Base-by-base conservation (phyloP, 2,113 vertebrate species). In the Syngnathoides biaculeatus region DNA sequence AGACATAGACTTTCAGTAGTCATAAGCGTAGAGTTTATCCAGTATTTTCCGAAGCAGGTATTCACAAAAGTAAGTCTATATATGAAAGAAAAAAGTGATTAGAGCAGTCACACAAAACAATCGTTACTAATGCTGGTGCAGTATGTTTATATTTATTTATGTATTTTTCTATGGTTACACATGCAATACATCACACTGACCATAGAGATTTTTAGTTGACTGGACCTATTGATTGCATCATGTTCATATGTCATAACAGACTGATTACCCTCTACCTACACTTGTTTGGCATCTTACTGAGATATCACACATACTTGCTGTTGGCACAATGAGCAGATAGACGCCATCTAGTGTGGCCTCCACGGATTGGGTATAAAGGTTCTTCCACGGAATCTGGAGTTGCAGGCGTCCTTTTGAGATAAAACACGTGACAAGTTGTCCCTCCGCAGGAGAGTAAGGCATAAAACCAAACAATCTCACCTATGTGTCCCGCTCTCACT, bases 381-480 rank as follows among this genome's bases (percentile, higher is more conserved):
- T 95, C 80, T 98, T 94, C 97, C 97, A 99, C 3, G 97, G 97
- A 74, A 99, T 99, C 89, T 91, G 93, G 45, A 99, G 89, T 73
- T 95, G 92, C 72, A 99, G 92, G 59, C 94, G 92, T 79, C 94
- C 97, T 99, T 2, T 45, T 11, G 78, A 12, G 65, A 71, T 52
- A 80, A 64, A 81, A 5, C 24, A 8, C 30, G 55, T 27, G 26
- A 40, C 13, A 24, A 43, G 13, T 56, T 20, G 1, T 53, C 30
- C 2, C 1, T 56, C 5, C 45, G 15, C 27, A 48, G 6, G 43
- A 39, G 24, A 5, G 2, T 62, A 61, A 56, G 14, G n/a, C 9
- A 9, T 3, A n/a, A 69, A 7, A 61, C 13, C 1, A 1, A 27
- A 24, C 5, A 10, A 56, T 77, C 94, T 94, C 91, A 98, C 97